Evolutionary conservation across 2,888 invertebrate genomes (phyloP).

Genomic region (Lottia gigantea): DNA sequence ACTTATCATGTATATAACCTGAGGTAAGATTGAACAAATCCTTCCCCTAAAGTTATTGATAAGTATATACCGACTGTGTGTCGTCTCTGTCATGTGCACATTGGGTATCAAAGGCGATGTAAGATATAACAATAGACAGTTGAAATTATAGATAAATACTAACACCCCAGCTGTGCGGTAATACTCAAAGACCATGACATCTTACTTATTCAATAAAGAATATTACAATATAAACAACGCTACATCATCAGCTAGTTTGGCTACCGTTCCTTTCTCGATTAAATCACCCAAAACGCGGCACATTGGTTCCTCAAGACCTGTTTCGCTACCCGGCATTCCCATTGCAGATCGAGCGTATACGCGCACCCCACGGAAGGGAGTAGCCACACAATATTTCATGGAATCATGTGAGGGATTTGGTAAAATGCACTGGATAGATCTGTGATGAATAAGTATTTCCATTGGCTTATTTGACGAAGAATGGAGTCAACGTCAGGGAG

Average conservation of each 20-base stretch:
- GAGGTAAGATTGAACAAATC: too few species aligned
- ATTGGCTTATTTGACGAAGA: slow-evolving; percentile 30
- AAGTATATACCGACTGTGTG: too few species aligned
- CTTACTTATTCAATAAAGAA: too few species aligned
- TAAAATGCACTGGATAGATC: slow-evolving; percentile 40
- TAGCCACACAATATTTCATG: slow-evolving; percentile 35
- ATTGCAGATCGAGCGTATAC: slow-evolving; percentile 38
- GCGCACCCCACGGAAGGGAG: slow-evolving; percentile 33
- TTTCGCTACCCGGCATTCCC: slow-evolving; percentile 44
- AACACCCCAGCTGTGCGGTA: too few species aligned
- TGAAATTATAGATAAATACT: too few species aligned
- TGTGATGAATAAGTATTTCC: slow-evolving; percentile 39
- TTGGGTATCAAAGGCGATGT: too few species aligned
- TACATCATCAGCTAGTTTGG: slow-evolving; percentile 36
- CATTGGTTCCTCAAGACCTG: slow-evolving; percentile 37
- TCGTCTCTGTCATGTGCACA: too few species aligned
- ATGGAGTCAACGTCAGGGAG: slow-evolving; percentile 33
- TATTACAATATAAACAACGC: too few species aligned
- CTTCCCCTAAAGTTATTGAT: too few species aligned
- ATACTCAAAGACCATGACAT: too few species aligned
- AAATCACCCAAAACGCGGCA: slow-evolving; percentile 33
- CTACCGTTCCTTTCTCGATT: slow-evolving; percentile 28
- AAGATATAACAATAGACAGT: too few species aligned
- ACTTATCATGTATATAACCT: too few species aligned
- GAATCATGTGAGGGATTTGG: slow-evolving; percentile 34